These are phyloP conservation scores for Hyperoplus immaculatus DNA, from an alignment of 2,797 vertebrate species.

Conservation along the genomic window DNA sequence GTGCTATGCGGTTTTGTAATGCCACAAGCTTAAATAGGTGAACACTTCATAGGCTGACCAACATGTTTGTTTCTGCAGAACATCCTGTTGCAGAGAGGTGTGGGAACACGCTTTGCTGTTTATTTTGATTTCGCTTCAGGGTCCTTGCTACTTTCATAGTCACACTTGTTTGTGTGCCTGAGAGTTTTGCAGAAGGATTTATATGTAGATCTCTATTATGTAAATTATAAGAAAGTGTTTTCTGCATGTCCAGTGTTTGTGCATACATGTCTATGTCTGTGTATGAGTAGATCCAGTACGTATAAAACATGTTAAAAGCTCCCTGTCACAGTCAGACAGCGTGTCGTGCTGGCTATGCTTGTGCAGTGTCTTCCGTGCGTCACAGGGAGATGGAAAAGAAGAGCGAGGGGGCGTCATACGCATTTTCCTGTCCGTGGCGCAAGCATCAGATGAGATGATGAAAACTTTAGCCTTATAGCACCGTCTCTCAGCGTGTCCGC, in stretches of 20 bases:
- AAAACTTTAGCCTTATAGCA: conserved; percentile 74
- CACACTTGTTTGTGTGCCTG: conserved; percentile 30
- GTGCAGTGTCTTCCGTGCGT: conserved; percentile 83
- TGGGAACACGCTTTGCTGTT: conserved; percentile 48
- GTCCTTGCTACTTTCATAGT: conserved; percentile 55
- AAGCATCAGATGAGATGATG: conserved; percentile 79
- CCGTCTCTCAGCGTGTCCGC: conserved; percentile 72
- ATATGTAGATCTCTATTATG: conserved; percentile 9
- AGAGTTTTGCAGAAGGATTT: conserved; percentile 7
- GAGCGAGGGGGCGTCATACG: conserved; percentile 81
- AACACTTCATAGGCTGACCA: conserved; percentile 47
- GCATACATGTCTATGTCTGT: neutral
- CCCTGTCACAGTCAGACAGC: conserved; percentile 82
- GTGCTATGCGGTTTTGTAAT: conserved; percentile 36
- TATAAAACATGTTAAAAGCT: conserved; percentile 62
- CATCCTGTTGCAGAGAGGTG: conserved; percentile 72
- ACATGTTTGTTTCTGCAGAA: conserved; percentile 68
- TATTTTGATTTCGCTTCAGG: conserved; percentile 54
- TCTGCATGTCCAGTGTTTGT: neutral
- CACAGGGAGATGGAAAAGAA: conserved; percentile 81
- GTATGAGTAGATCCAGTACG: conserved; percentile 36
- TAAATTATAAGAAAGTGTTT: conserved; percentile 1
- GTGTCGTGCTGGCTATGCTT: conserved; percentile 80
- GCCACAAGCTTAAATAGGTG: conserved; percentile 59
- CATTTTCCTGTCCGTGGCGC: conserved; percentile 79